A percentile compares a stretch with the other conserved stretches of the same genome.
Conservation (phyloP, 2,113 vertebrate species). For the Mormyrus lacerda region DNA sequence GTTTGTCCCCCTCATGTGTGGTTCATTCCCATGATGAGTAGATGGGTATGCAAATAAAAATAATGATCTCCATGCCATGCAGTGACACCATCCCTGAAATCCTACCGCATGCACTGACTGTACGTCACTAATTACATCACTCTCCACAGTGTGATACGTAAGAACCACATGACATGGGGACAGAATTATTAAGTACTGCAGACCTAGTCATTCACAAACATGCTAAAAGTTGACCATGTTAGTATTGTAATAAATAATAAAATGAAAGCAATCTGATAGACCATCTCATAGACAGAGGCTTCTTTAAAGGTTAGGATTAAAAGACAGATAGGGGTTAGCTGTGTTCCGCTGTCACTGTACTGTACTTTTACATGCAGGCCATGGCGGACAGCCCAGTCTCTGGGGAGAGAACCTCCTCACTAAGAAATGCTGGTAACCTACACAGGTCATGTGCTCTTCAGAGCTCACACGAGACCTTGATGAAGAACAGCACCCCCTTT, state of each 20-base stretch:
- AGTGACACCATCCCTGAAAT: not conserved
- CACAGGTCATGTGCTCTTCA: not conserved
- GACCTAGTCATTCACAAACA: not conserved
- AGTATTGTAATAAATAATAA: not conserved
- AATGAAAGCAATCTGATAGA: not conserved
- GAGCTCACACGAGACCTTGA: not conserved
- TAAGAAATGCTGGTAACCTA: not conserved
- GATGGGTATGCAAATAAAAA: not conserved
- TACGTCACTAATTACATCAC: not conserved
- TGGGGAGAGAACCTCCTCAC: not conserved
- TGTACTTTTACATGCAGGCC: not conserved
- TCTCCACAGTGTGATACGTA: not conserved
- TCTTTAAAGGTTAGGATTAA: not conserved
- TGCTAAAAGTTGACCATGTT: not conserved
- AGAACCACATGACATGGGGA: not conserved
- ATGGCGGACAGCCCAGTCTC: not conserved
- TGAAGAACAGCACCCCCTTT: not conserved
- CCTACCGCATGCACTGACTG: not conserved
- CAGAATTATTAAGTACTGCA: not conserved
- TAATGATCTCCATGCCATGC: not conserved
- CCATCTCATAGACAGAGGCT: not conserved
- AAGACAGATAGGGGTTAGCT: not conserved
- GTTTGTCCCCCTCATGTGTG: not conserved
- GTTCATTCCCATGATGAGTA: not conserved
- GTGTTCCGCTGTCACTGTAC: not conserved